Conservation (phyloP, 2,888 invertebrate genomes). For the Apeira syringaria region DNA sequence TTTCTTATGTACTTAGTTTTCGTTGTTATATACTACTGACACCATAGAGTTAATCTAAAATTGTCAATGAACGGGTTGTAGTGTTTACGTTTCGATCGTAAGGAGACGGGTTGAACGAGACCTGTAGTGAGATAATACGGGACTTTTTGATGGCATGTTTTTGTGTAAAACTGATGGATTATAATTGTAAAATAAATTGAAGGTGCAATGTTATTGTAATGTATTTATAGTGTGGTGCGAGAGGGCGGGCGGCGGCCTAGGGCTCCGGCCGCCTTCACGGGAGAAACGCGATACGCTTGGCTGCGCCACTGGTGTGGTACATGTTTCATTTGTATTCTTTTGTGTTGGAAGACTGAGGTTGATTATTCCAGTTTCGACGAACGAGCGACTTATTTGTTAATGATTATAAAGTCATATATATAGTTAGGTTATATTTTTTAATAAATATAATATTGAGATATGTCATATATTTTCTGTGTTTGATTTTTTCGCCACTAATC, state of each 20-base stretch:
- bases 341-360: constrained; percentile 82
- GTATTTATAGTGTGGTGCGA: constrained; percentile 47
- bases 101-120: constrained; percentile 16
- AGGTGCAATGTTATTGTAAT: constrained; percentile 80
- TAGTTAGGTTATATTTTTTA: constrained; percentile 84
- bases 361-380: constrained; percentile 80
- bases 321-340: constrained; percentile 69
- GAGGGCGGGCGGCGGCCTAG: constrained; percentile 22
- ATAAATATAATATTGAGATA: constrained; percentile 84
- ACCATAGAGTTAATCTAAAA: constrained; percentile 41
- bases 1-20: constrained; percentile 49
- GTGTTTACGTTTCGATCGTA: constrained; percentile 42
- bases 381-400: constrained; percentile 82
- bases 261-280: constrained; percentile 21
- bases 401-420: constrained; percentile 83
- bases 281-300: constrained; percentile 47
- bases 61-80: constrained; percentile 50
- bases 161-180: constrained; percentile 65
- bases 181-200: constrained; percentile 59
- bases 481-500: constrained; percentile 34
- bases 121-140: constrained; percentile 43
- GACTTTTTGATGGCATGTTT: constrained; percentile 63
- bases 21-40: constrained; percentile 38
- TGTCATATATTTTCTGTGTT: constrained; percentile 70
- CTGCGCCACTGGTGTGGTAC: constrained; percentile 55